Evolutionary conservation across 2,113 vertebrate species (phyloP), one percentile per base, ranked within the genome.

Genomic region (Bambusicola thoracicus): DNA sequence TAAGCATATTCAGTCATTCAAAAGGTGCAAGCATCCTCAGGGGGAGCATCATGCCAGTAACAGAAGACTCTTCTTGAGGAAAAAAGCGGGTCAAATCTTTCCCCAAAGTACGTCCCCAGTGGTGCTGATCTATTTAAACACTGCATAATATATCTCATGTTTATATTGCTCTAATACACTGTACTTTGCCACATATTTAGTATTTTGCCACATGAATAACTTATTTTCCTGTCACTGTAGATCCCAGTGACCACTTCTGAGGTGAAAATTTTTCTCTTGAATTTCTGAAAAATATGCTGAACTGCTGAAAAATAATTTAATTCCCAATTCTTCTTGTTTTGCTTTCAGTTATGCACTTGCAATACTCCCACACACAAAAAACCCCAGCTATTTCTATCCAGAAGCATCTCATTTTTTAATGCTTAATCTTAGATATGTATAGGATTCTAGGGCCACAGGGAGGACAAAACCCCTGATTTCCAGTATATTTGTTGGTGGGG

Each of bases 1-100:
- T 81, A 88, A 85, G 89, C 88, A 78, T 78, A 93, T 77, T 86
- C 89, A 91, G 66, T 78, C 7, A 3, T 79, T 97, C 92, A 41
- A 88, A 96, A 96, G 72, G 87, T 83, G 66, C 12, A 21, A 93
- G 78, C 30, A 18, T 83, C 91, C 93, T 90, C 92, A 17, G 38
- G 83, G 92, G 96, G 58, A 89, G 66, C 68, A 63, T 34, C 8
- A 25, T 11, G 59, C 73, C 91, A 81, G 66, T 11, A 43, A 73
- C 46, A 82, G 74, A 85, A 59, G 74, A n/a, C 10, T 92, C 53
- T 59, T 90, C 38, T 69, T 70, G 58, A 69, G 74, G 80, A 88
- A 63, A 41, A 85, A 91, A 89, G 17, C n/a, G 55, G 65, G 61
- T 77, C 83, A 94, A 78, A 69, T 30, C 85, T 73, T 90, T 87